These are phyloP conservation scores for Goniozus legneri DNA, from an alignment of 1,140 invertebrate genomes.

Conservation along the genomic window DNA sequence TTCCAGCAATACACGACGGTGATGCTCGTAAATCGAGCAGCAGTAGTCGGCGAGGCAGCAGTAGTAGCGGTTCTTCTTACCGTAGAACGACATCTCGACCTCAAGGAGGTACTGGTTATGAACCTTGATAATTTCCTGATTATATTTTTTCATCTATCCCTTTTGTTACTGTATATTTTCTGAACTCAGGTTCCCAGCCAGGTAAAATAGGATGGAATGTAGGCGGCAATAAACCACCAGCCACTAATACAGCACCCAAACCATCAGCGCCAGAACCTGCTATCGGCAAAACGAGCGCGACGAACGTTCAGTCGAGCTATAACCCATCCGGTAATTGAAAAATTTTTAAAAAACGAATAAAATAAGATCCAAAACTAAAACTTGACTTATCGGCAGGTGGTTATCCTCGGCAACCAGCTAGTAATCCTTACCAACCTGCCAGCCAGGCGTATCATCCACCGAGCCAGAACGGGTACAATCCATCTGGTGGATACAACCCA, in stretches of 20 bases:
- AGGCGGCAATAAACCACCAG: constrained; percentile 15
- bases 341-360: neutral
- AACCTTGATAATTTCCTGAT: neutral
- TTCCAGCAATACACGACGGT: constrained; percentile 15
- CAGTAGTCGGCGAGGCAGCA: constrained; percentile 25
- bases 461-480: constrained; percentile 18
- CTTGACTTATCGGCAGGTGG: constrained; percentile 14
- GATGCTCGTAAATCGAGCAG: constrained; percentile 25
- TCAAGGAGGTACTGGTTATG: constrained; percentile 8
- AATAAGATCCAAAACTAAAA: neutral
- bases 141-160: neutral
- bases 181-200: constrained; percentile 31
- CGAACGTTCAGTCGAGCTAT: constrained; percentile 43
- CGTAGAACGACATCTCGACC: constrained; percentile 20
- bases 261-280: constrained; percentile 41
- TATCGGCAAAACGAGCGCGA: constrained; percentile 39
- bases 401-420: constrained; percentile 21
- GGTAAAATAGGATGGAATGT: constrained; percentile 45
- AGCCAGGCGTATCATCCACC: constrained; percentile 9
- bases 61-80: constrained; percentile 22
- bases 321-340: constrained; percentile 19
- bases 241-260: constrained; percentile 20
- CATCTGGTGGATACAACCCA: constrained; percentile 10
- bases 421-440: constrained; percentile 16
- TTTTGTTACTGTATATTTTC: neutral